Base-by-base conservation (phyloP, 2,888 invertebrate genomes). In the Cephus rjabovi region DNA sequence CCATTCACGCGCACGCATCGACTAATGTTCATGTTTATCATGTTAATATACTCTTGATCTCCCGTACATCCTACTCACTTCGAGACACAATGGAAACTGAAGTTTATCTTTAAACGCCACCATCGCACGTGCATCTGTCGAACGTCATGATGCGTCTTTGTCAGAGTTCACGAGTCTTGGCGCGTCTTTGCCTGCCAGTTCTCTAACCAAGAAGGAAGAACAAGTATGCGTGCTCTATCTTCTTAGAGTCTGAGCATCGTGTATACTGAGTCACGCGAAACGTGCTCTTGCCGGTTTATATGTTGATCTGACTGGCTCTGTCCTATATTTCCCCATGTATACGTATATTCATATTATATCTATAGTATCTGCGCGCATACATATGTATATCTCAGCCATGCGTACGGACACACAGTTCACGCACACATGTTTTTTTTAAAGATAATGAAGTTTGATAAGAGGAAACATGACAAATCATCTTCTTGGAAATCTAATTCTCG, bases 281-380 rank as follows among this genome's bases (percentile, higher is more conserved):
- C 83, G 81, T 82, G 78, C 83, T 83, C 82, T 79, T 81, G 82
- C 83, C 83, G 79, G 81, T 81, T 85, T 85, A 84, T 83, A 84
- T 84, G 81, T 81, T 70, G 69, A 31, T 71, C 71, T n/a, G 33
- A 71, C 71, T 33, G 71, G 35, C 35, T 71, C 30, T 15, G 30
- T 70, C 12, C 30, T 70, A 71, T 33, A 31, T 71, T 31, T n/a
- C 3, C 11, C 15, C 71, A 4, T 70, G 2, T 33, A 31, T 11
- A 70, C 3, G 35, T 70, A 70, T 33, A 31, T 70, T 70, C n/a
- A 12, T 70, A 70, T 31, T 70, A 4, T n/a, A 70, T 15, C 15
- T 70, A 30, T 70, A 70, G 6, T 15, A 23, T 70, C 23, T 12
- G 30, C n/a, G 12, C n/a, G 71, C n/a, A 6, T 12, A n/a, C 15